Evolutionary conservation across 2,888 invertebrate genomes (phyloP).

Genomic region (Caenorhabditis sulstoni): DNA sequence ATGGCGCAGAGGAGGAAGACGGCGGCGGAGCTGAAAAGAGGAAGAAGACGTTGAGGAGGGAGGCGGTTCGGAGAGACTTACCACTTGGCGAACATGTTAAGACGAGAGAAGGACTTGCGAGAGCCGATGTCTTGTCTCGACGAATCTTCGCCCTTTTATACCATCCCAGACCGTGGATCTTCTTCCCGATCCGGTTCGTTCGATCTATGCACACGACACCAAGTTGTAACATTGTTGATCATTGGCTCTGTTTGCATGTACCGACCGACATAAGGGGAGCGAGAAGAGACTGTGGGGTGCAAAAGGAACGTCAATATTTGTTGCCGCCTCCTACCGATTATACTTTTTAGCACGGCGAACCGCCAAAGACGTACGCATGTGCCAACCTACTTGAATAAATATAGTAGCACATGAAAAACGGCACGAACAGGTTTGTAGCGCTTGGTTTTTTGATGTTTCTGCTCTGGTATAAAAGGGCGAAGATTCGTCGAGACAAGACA

Average conservation of each 20-base stretch:
- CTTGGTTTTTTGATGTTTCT: not conserved
- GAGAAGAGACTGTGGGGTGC: not conserved
- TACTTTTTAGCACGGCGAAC: constrained; percentile 15
- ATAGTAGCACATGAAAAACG: constrained; percentile 24
- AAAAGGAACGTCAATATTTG: constrained; percentile 15
- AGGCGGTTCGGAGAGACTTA: constrained; percentile 8
- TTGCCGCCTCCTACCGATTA: constrained; percentile 4
- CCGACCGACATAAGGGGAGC: not conserved
- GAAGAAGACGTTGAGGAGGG: not conserved
- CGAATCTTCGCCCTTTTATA: constrained; percentile 7
- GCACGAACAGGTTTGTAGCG: not conserved
- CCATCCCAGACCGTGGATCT: not conserved
- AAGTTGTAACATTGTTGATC: not conserved
- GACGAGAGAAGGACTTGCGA: constrained; percentile 33
- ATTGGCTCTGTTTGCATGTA: constrained; percentile 1
- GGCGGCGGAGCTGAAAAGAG: constrained; percentile 42
- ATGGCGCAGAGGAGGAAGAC: constrained; percentile 29
- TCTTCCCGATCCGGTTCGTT: too few species aligned
- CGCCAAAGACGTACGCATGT: constrained; percentile 47
- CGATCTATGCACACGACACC: too few species aligned
- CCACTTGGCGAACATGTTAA: constrained; percentile 57
- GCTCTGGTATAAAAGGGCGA: constrained; percentile 6
- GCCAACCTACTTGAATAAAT: constrained; percentile 53
- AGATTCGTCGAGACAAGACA: not conserved
- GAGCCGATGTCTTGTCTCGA: constrained; percentile 16